Evolutionary conservation across 2,113 vertebrate species (phyloP).

Genomic region (Heteronetta atricapilla): DNA sequence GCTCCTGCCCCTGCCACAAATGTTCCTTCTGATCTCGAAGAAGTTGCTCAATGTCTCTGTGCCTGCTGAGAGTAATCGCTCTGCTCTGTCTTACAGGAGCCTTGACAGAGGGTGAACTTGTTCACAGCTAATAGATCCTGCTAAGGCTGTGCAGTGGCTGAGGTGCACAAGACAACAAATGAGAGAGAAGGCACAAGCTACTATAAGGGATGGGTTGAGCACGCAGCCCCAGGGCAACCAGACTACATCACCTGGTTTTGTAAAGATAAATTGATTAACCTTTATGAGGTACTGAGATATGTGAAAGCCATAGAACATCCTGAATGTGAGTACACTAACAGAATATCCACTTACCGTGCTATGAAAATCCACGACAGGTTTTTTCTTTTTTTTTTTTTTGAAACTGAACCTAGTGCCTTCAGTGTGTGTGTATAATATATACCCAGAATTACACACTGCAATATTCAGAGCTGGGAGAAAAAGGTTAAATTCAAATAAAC

Average conservation of each 20-base stretch:
- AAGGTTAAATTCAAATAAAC: slow-evolving; percentile 10
- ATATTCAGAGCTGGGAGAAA: background rate
- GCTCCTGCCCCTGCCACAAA: background rate
- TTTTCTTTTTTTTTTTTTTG: background rate
- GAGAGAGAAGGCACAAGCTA: background rate
- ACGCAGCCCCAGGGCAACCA: background rate
- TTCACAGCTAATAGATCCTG: background rate
- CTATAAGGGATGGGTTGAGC: background rate
- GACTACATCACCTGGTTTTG: background rate
- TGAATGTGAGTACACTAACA: slow-evolving; percentile 1
- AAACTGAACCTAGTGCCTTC: background rate
- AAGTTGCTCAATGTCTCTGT: background rate
- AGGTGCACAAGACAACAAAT: background rate
- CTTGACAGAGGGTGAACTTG: background rate
- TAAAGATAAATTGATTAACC: slow-evolving; percentile 14
- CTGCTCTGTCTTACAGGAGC: background rate
- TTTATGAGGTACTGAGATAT: slow-evolving; percentile 5
- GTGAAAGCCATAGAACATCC: slow-evolving; percentile 10
- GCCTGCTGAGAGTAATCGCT: background rate
- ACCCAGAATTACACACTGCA: background rate
- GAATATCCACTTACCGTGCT: background rate
- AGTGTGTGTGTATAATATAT: background rate
- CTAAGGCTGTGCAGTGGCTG: background rate
- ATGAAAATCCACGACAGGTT: background rate
- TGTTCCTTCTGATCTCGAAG: background rate